These are phyloP conservation scores for Musca vetustissima DNA, from an alignment of 1,140 invertebrate species.

Conservation along the genomic window DNA sequence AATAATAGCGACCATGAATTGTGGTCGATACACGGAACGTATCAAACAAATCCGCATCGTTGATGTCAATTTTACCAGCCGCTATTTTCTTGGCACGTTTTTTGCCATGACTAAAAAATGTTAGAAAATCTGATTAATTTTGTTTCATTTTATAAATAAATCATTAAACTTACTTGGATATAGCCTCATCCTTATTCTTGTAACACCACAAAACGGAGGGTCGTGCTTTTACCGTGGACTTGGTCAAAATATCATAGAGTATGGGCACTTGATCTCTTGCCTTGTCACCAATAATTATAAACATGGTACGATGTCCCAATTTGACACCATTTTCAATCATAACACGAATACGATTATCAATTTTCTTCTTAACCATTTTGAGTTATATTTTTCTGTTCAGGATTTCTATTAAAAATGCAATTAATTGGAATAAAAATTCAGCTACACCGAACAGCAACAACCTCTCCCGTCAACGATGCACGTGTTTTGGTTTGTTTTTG, in stretches of 20 bases:
- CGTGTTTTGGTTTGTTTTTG: too few species aligned
- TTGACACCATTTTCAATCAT: constrained; percentile 97
- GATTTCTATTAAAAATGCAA: constrained; percentile 3
- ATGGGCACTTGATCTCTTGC: constrained; percentile 94
- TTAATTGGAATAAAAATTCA: too few species aligned
- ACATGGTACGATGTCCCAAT: constrained; percentile 86
- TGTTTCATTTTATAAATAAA: too few species aligned
- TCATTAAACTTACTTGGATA: constrained; percentile 72
- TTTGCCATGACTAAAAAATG: constrained; percentile 77
- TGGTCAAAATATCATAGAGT: constrained; percentile 95
- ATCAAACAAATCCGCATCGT: constrained; percentile 97
- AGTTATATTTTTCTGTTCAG: constrained; percentile 8
- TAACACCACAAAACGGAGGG: constrained; percentile 98
- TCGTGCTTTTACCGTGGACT: constrained; percentile 87
- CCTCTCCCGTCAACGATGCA: too few species aligned
- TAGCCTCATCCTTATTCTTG: constrained; percentile 85
- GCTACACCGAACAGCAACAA: too few species aligned
- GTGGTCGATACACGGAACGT: constrained; percentile 94
- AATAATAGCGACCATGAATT: constrained; percentile 97
- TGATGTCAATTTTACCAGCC: constrained; percentile 84
- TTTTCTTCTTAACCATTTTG: constrained; percentile 86
- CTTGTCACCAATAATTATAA: constrained; percentile 95
- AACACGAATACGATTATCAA: constrained; percentile 93
- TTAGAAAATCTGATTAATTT: too few species aligned
- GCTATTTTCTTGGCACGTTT: constrained; percentile 94